Evolutionary conservation across 1,140 invertebrate species (phyloP).

Genomic region (Drosophila paulistorum): DNA sequence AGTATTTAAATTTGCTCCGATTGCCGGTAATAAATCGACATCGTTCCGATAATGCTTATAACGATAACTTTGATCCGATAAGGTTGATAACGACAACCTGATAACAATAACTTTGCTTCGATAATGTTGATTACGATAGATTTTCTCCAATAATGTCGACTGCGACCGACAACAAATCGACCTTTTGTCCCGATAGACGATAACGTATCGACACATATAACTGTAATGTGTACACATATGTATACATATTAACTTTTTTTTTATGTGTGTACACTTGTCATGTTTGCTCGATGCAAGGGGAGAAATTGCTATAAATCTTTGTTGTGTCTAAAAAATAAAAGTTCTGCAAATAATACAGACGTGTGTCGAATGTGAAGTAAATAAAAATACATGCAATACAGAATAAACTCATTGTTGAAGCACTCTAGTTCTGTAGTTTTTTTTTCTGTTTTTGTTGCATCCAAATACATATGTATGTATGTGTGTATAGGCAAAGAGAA

Average conservation of each 20-base stretch:
- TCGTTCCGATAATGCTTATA: too few relatives aligned
- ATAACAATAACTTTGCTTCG: too few relatives aligned
- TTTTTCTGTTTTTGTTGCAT: conserved; percentile 9
- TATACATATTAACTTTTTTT: conserved; percentile 13
- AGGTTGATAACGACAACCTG: too few relatives aligned
- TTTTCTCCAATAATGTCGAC: too few relatives aligned
- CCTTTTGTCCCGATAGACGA: too few relatives aligned
- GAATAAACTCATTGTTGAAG: background rate
- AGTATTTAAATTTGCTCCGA: too few relatives aligned
- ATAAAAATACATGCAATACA: background rate
- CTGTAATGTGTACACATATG: conserved; percentile 11
- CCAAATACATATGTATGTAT: too few relatives aligned
- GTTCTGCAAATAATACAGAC: conserved; percentile 2
- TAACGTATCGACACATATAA: background rate
- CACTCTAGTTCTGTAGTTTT: background rate
- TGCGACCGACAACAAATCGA: too few relatives aligned
- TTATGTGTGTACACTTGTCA: conserved; percentile 15
- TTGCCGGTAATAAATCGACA: too few relatives aligned
- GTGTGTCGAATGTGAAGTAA: conserved; percentile 11
- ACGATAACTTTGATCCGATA: too few relatives aligned
- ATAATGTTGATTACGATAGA: too few relatives aligned
- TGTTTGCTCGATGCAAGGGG: conserved; percentile 13
- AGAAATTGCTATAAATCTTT: conserved; percentile 19
- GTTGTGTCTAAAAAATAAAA: conserved; percentile 20
- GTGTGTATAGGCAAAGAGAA: background rate